phyloP scores from a whole-genome alignment of 2,113 vertebrate genomes.

The Platysteira castanea region DNA sequence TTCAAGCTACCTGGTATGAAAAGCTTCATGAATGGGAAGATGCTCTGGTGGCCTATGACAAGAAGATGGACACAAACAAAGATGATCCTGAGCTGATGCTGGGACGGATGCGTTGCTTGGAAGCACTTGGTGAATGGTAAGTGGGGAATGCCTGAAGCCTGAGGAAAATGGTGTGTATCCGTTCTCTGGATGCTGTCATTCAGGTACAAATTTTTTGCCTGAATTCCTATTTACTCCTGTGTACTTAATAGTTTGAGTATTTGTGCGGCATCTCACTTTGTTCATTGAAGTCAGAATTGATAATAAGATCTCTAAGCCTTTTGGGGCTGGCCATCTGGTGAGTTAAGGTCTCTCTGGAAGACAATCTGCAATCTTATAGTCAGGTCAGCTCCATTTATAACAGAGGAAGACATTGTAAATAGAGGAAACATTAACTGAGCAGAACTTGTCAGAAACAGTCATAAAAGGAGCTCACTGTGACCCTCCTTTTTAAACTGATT shows the following conservation, averaged over 20 bases:
- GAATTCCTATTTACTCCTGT: background rate
- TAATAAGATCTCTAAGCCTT: background rate
- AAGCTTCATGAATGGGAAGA: slow-evolving; percentile 99
- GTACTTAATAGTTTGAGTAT: background rate
- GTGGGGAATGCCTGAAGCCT: background rate
- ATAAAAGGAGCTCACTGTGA: background rate
- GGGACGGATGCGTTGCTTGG: slow-evolving; percentile 95
- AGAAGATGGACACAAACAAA: slow-evolving; percentile 97
- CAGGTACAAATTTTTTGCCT: background rate
- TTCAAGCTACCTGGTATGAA: slow-evolving; percentile 99
- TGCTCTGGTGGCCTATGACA: slow-evolving; percentile 92
- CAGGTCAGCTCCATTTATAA: background rate
- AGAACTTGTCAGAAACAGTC: background rate
- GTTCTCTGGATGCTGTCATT: background rate
- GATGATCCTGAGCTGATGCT: slow-evolving; percentile 96
- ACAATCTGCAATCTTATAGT: background rate
- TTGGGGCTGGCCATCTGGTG: background rate
- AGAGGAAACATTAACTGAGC: background rate
- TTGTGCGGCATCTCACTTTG: background rate
- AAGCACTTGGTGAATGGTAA: slow-evolving; percentile 96
- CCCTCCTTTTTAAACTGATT: background rate
- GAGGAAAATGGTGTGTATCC: background rate
- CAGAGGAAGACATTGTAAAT: background rate
- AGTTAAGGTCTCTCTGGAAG: background rate
- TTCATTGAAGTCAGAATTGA: background rate